Evolutionary conservation across 2,888 invertebrate genomes (phyloP), one percentile per base, ranked within the genome.

Genomic region (Pachymerium ferrugineum): DNA sequence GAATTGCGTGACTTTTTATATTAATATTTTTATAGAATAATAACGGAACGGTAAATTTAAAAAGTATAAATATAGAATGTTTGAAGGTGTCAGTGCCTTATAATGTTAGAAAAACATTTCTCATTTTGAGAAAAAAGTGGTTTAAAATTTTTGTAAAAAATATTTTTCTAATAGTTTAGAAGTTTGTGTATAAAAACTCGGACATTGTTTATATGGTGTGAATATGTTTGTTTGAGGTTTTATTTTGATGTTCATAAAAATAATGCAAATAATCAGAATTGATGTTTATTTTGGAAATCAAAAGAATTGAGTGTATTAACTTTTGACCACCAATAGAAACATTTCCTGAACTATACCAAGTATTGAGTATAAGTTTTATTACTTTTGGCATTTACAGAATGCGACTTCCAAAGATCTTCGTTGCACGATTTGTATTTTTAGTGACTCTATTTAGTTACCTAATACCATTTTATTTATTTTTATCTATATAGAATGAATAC

Each of bases 151-250:
- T 62, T 62, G 62, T 62, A 62, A 28, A 28, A 28, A 62, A 62
- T 62, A 62, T 62, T 62, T 62, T 62, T 62, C 62, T 62, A 54
- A 62, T 62, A 62, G 62, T 62, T 10, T 62, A 62, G 62, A 62
- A 22, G 14, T 62, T 62, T 25, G 28, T 62, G 62, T 62, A 62
- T 25, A 62, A 62, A 62, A 62, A 62, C 22, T 47, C 62, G 62
- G 62, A 62, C 62, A 62, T 62, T 62, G 62, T 62, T 62, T 62
- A 28, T 28, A 47, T 14, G 25, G 62, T 62, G 62, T 62, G 62
- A 62, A n/a, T n/a, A 62, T 25, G 62, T 62, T 62, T 62, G 62
- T 62, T 62, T 62, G 62, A 62, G 62, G 28, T 62, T 62, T 62
- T 12, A 38, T 38, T 62, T 62, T 62, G 28, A 62, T 62, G 62